Conservation (phyloP, 2,113 vertebrate species). For the Callionymus lyra region DNA sequence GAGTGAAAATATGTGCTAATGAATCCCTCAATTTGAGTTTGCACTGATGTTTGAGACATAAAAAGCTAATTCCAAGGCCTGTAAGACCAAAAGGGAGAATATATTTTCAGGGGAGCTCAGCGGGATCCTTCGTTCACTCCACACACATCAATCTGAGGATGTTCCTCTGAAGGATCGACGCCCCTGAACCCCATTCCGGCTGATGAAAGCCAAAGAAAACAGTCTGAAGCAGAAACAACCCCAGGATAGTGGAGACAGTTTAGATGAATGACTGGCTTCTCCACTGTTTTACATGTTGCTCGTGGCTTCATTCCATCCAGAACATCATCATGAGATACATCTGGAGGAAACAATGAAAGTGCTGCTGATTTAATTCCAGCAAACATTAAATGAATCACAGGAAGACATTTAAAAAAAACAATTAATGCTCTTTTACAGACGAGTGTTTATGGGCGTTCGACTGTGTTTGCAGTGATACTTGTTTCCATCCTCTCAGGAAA, state of each 20-base stretch:
- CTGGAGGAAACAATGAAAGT: background rate
- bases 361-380: constrained; percentile 7
- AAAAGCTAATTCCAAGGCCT: too few relatives aligned
- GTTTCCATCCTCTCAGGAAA: constrained; percentile 40
- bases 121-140: constrained; percentile 43
- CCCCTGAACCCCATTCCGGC: constrained; percentile 47
- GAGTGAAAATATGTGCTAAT: too few relatives aligned
- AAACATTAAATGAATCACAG: constrained; percentile 7
- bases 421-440: constrained; percentile 3
- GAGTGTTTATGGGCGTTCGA: constrained; percentile 16
- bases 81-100: too few relatives aligned
- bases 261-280: constrained; percentile 19
- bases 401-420: constrained; percentile 15
- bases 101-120: constrained; percentile 29
- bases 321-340: background rate
- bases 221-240: constrained; percentile 38
- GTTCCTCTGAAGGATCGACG: constrained; percentile 33
- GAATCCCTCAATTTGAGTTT: too few relatives aligned
- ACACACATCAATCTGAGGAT: constrained; percentile 31
- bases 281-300: constrained; percentile 11
- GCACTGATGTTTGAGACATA: too few relatives aligned
- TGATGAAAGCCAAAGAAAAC: constrained; percentile 20
- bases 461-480: constrained; percentile 32
- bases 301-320: too few relatives aligned
- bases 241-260: constrained; percentile 20